Evolutionary conservation across 2,797 vertebrate species (phyloP).

Genomic region (Hozukius guyotensis): DNA sequence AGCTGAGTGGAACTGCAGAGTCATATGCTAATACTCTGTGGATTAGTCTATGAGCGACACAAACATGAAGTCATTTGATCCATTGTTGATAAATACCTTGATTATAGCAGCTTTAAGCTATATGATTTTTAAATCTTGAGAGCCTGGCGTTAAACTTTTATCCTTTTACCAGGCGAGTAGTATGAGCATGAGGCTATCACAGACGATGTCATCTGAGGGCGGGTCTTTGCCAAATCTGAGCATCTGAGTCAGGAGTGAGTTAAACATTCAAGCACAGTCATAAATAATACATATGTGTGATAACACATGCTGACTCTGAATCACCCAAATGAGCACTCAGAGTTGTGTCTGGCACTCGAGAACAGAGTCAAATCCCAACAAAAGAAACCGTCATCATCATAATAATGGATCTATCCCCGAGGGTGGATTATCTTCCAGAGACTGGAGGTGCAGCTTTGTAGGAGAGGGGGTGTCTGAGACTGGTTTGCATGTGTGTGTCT

Average conservation of each 20-base stretch:
- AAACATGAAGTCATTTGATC: background rate
- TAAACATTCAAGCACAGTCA: background rate
- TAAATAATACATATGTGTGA: slow-evolving; percentile 8
- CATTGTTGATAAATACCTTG: background rate
- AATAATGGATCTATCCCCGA: slow-evolving; percentile 31
- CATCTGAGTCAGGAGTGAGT: background rate
- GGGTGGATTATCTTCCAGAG: slow-evolving; percentile 58
- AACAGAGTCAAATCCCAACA: slow-evolving; percentile 8
- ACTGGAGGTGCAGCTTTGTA: slow-evolving; percentile 17
- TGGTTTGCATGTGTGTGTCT: slow-evolving; percentile 5
- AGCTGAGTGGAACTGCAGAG: background rate
- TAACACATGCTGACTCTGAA: background rate
- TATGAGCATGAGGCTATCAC: background rate
- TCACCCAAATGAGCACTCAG: background rate
- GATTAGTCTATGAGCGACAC: background rate
- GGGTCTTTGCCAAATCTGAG: background rate
- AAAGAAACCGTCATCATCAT: slow-evolving; percentile 21
- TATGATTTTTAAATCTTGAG: background rate
- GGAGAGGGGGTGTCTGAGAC: slow-evolving; percentile 6
- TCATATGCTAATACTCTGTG: background rate
- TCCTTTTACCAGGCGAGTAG: background rate
- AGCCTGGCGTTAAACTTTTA: background rate
- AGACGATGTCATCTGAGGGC: slow-evolving; percentile 1
- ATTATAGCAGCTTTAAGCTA: background rate
- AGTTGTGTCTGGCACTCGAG: background rate